Evolutionary conservation across 2,113 vertebrate genomes (phyloP).

Genomic region (Sapayoa aenigma): DNA sequence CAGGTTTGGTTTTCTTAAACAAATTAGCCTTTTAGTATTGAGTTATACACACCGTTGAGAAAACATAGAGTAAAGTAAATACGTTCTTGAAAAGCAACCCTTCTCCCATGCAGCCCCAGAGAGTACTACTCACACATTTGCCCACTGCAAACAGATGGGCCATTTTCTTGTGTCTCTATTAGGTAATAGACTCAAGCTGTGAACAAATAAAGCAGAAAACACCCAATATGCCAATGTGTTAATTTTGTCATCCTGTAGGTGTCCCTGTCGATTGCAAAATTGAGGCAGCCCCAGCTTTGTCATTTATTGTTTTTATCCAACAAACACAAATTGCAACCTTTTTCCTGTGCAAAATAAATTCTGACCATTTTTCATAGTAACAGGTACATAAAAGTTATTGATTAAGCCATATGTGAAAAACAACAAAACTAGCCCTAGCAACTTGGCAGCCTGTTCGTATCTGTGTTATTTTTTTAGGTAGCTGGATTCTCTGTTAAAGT

Average conservation of each 20-base stretch:
- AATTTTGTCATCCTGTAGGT: constrained; percentile 62
- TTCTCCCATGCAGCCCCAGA: constrained; percentile 55
- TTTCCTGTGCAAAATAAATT: neutral
- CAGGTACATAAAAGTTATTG: neutral
- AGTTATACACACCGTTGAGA: constrained; percentile 65
- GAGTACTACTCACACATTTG: constrained; percentile 58
- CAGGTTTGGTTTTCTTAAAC: constrained; percentile 66
- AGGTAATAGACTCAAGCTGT: constrained; percentile 70
- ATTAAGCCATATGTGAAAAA: neutral
- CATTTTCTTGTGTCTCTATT: constrained; percentile 70
- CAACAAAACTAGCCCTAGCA: neutral
- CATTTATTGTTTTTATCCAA: neutral
- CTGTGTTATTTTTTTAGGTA: neutral
- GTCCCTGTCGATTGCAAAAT: constrained; percentile 56
- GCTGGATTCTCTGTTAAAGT: neutral
- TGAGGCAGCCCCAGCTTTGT: neutral
- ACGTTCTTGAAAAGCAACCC: constrained; percentile 56
- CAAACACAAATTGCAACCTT: neutral
- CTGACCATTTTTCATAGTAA: neutral
- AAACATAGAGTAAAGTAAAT: constrained; percentile 68
- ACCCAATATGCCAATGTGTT: constrained; percentile 67
- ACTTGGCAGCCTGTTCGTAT: neutral
- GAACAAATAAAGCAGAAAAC: constrained; percentile 71
- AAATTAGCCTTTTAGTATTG: constrained; percentile 67
- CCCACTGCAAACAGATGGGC: constrained; percentile 67